phyloP scores from a whole-genome alignment of 1,140 invertebrate species.

The Antheraea pernyi region DNA sequence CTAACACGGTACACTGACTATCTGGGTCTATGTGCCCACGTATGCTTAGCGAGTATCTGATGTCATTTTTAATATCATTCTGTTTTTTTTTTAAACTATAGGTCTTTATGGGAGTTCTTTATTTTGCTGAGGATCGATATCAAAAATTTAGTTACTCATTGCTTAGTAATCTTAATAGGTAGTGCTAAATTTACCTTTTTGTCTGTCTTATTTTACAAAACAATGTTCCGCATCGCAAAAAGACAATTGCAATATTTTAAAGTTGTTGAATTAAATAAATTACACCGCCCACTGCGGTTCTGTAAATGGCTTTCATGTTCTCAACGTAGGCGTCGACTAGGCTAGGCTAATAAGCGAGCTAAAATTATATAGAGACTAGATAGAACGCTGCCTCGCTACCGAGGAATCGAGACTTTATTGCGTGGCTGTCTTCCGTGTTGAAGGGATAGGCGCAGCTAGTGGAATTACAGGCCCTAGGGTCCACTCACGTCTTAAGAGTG shows the following conservation, averaged over 20 bases:
- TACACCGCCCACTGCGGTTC: conserved; percentile 1
- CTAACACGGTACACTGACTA: neutral
- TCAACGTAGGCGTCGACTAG: neutral
- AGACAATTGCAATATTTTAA: conserved; percentile 1
- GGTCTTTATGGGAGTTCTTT: neutral
- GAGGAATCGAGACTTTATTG: conserved; percentile 1
- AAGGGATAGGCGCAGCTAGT: conserved; percentile 1
- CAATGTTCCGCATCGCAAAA: neutral
- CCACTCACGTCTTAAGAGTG: neutral
- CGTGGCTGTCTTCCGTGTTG: neutral
- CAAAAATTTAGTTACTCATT: neutral
- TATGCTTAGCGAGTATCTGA: neutral
- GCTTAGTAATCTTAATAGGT: neutral
- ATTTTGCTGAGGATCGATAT: neutral
- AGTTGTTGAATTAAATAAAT: conserved; percentile 1
- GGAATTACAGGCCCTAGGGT: conserved; percentile 3
- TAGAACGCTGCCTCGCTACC: neutral
- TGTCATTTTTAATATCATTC: neutral
- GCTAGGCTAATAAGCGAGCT: neutral
- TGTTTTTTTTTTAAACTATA: neutral
- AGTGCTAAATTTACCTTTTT: neutral
- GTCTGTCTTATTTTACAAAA: neutral
- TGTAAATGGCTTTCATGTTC: conserved; percentile 2
- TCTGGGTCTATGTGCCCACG: neutral
- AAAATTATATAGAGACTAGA: neutral